Percentiles rank a stretch among this genome's conserved stretches.
These are phyloP conservation scores for Hirtodrosophila alboralis DNA, from an alignment of 2,888 invertebrate genomes.

Conservation along the genomic window DNA sequence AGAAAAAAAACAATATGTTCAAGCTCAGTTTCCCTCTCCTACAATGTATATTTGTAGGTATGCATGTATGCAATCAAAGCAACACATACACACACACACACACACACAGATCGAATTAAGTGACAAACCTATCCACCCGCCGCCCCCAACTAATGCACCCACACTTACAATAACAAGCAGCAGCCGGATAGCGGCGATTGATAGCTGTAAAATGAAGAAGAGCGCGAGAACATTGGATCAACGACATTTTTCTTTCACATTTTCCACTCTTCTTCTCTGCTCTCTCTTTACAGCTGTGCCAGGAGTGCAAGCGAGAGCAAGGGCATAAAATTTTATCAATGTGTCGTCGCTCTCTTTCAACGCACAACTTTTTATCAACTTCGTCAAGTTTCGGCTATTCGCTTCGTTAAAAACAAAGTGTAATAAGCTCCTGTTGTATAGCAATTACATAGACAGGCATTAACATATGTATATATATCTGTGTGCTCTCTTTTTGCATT, in stretches of 20 bases:
- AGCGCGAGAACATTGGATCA: slow-evolving; percentile 49
- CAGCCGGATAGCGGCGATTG: slow-evolving; percentile 65
- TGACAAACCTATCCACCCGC: slow-evolving; percentile 28
- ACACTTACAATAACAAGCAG: slow-evolving; percentile 21
- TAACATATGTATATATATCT: too few relatives aligned
- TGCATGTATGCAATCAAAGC: too few relatives aligned
- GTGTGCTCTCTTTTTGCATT: too few relatives aligned
- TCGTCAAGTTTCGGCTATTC: too few relatives aligned
- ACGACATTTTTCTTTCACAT: slow-evolving; percentile 45
- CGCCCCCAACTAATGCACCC: background rate
- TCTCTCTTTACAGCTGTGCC: background rate
- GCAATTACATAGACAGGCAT: too few relatives aligned
- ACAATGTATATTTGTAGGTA: background rate
- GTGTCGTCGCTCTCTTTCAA: too few relatives aligned
- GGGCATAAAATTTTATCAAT: slow-evolving; percentile 1
- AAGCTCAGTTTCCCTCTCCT: slow-evolving; percentile 14
- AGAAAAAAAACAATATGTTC: too few relatives aligned
- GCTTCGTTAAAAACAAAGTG: too few relatives aligned
- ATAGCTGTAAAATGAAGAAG: slow-evolving; percentile 38
- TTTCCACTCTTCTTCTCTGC: slow-evolving; percentile 2
- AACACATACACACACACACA: too few relatives aligned
- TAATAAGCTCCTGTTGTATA: too few relatives aligned
- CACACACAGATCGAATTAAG: slow-evolving; percentile 68
- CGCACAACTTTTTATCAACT: too few relatives aligned
- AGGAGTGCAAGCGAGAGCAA: slow-evolving; percentile 10